A percentile compares a stretch with the other conserved stretches of the same genome.
Evolutionary conservation across 1,140 invertebrate genomes (phyloP).

Genomic region (Solen grandis): DNA sequence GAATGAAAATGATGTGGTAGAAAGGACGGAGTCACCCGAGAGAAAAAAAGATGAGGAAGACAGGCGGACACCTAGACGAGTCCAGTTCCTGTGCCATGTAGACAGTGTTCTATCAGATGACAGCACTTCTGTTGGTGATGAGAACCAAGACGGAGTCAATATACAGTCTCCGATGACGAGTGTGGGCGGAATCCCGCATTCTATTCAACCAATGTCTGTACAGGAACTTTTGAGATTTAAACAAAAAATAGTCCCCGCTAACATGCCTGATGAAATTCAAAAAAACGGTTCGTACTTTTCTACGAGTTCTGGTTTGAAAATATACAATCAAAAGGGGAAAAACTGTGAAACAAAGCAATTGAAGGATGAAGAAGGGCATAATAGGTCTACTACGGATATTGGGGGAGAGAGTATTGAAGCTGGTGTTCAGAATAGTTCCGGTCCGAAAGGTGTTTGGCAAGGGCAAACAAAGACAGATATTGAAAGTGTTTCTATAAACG

Average conservation of each 20-base stretch:
- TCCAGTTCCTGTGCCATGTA: constrained; percentile 17
- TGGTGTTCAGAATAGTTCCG: too few relatives aligned
- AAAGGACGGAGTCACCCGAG: not conserved
- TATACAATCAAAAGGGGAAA: too few relatives aligned
- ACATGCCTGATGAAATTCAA: too few relatives aligned
- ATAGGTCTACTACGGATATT: too few relatives aligned
- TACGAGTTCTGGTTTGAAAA: too few relatives aligned
- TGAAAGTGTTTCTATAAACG: not conserved
- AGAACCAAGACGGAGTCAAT: constrained; percentile 22
- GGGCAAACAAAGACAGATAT: too few relatives aligned
- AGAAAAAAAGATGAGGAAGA: too few relatives aligned
- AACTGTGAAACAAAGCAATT: too few relatives aligned
- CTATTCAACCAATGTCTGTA: constrained; percentile 15
- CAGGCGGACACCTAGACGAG: not conserved
- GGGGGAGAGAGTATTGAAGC: too few relatives aligned
- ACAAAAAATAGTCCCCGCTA: constrained; percentile 6
- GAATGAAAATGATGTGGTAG: not conserved
- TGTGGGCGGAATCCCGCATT: not conserved
- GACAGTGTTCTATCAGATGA: not conserved
- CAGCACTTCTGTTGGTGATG: not conserved
- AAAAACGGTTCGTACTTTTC: too few relatives aligned
- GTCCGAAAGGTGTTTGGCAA: too few relatives aligned
- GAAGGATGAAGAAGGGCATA: too few relatives aligned
- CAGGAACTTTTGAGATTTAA: constrained; percentile 15
- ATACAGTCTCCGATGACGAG: constrained; percentile 1